Evolutionary conservation across 2,888 invertebrate species (phyloP).

Genomic region (Apodemia duryi): DNA sequence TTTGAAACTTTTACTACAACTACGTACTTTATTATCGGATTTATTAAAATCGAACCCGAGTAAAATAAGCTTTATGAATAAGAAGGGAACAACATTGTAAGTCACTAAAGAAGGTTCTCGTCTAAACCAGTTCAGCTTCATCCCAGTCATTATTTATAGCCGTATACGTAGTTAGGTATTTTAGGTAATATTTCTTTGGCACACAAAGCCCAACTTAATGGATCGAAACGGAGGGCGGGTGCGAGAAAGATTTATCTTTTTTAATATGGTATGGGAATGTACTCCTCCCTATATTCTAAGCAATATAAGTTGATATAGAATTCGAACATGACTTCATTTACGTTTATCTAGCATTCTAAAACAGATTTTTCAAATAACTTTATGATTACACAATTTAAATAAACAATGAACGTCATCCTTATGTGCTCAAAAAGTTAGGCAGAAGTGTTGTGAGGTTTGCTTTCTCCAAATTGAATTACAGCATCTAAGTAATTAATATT

Average conservation of each 20-base stretch:
- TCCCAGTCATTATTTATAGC: conserved; percentile 30
- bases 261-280: conserved; percentile 57
- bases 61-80: conserved; percentile 41
- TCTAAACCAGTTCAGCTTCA: conserved; percentile 33
- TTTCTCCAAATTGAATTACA: too few species aligned
- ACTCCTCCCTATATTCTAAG: not conserved
- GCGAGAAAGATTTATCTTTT: conserved; percentile 68
- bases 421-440: too few species aligned
- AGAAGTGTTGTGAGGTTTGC: too few species aligned
- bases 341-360: too few species aligned
- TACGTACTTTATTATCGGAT: conserved; percentile 55
- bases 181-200: conserved; percentile 28
- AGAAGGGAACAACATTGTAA: conserved; percentile 47
- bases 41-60: conserved; percentile 53
- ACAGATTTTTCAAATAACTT: too few species aligned
- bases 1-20: conserved; percentile 48
- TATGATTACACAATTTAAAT: too few species aligned
- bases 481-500: too few species aligned
- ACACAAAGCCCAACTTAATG: conserved; percentile 42
- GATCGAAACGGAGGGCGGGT: conserved; percentile 54
- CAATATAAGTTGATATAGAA: not conserved
- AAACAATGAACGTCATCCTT: too few species aligned
- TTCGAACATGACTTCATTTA: too few species aligned
- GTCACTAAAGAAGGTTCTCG: conserved; percentile 32
- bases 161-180: conserved; percentile 30